Percentiles rank a stretch among this genome's conserved stretches.
Evolutionary conservation across 2,888 invertebrate species (phyloP).

Genomic region (Pyrochroa serraticornis): DNA sequence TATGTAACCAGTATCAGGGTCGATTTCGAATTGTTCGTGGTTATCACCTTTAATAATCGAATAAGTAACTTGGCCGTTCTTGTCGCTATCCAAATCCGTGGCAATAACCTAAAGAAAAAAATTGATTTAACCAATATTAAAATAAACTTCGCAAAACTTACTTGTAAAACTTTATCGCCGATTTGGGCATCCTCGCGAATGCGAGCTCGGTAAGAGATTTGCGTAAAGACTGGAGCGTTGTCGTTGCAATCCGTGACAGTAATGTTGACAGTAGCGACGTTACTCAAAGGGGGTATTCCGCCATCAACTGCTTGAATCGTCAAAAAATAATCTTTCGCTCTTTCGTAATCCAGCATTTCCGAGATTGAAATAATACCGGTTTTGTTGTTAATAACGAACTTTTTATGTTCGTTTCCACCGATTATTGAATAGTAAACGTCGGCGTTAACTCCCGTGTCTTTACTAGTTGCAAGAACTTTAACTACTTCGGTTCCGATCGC

Average conservation of each 20-base stretch:
- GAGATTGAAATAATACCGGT: conserved; percentile 78
- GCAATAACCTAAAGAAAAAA: conserved; percentile 67
- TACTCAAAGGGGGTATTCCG: conserved; percentile 86
- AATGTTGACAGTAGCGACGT: conserved; percentile 85
- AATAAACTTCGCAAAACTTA: conserved; percentile 48
- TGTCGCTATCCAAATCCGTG: conserved; percentile 81
- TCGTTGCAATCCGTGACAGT: conserved; percentile 87
- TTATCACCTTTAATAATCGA: conserved; percentile 78
- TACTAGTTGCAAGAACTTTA: conserved; percentile 86
- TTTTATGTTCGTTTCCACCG: conserved; percentile 87
- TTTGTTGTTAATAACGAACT: conserved; percentile 75
- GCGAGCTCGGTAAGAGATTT: conserved; percentile 75
- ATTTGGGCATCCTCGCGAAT: conserved; percentile 79
- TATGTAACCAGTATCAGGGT: conserved; percentile 77
- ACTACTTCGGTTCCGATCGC: conserved; percentile 81
- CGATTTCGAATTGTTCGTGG: conserved; percentile 77
- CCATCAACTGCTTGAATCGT: conserved; percentile 91
- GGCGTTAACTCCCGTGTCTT: conserved; percentile 92
- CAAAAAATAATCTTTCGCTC: conserved; percentile 82
- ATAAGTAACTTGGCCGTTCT: conserved; percentile 81
- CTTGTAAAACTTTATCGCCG: conserved; percentile 76
- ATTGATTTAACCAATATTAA: background rate
- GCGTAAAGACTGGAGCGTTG: conserved; percentile 82
- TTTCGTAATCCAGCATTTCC: conserved; percentile 86
- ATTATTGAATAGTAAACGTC: conserved; percentile 87